A percentile compares a stretch with the other conserved stretches of the same genome.
Evolutionary conservation across 2,888 invertebrate genomes (phyloP).

Genomic region (Agrotis segetum): DNA sequence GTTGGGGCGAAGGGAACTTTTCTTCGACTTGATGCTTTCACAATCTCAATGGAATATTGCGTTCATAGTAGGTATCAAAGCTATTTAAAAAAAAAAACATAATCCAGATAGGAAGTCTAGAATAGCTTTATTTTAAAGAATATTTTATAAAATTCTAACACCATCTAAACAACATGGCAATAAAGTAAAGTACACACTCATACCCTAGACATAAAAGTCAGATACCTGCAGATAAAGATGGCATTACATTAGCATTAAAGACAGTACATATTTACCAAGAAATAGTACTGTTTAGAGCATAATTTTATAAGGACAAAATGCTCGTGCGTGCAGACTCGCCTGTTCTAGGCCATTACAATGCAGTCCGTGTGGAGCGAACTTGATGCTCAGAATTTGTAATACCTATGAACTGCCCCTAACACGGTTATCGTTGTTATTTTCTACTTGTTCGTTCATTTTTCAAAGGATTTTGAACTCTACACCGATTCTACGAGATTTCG

Average conservation of each 20-base stretch:
- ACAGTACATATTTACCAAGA: slow-evolving; percentile 25
- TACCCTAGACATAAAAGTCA: slow-evolving; percentile 33
- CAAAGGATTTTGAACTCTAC: slow-evolving; percentile 5
- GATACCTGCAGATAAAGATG: slow-evolving; percentile 30
- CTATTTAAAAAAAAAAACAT: too few species aligned
- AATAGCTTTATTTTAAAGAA: neutral
- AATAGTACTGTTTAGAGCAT: slow-evolving; percentile 20
- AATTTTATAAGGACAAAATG: slow-evolving; percentile 75
- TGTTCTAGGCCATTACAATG: slow-evolving; percentile 80
- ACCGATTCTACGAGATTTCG: neutral
- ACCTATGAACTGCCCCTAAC: slow-evolving; percentile 75
- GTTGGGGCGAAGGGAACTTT: slow-evolving; percentile 14
- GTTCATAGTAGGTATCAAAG: slow-evolving; percentile 7
- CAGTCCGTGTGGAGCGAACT: slow-evolving; percentile 78
- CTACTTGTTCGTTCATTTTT: slow-evolving; percentile 29
- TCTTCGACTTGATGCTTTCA: slow-evolving; percentile 19
- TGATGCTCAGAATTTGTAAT: slow-evolving; percentile 81
- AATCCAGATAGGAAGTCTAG: too few species aligned
- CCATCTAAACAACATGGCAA: slow-evolving; percentile 11
- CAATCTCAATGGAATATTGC: slow-evolving; percentile 22
- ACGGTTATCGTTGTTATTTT: slow-evolving; percentile 70
- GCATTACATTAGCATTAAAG: slow-evolving; percentile 36
- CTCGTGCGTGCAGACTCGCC: slow-evolving; percentile 72
- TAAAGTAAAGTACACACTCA: slow-evolving; percentile 8
- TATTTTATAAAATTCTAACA: neutral